A percentile compares a stretch with the other conserved stretches of the same genome.
Conservation (phyloP, 2,113 vertebrate genomes). For the Stegastes partitus region DNA sequence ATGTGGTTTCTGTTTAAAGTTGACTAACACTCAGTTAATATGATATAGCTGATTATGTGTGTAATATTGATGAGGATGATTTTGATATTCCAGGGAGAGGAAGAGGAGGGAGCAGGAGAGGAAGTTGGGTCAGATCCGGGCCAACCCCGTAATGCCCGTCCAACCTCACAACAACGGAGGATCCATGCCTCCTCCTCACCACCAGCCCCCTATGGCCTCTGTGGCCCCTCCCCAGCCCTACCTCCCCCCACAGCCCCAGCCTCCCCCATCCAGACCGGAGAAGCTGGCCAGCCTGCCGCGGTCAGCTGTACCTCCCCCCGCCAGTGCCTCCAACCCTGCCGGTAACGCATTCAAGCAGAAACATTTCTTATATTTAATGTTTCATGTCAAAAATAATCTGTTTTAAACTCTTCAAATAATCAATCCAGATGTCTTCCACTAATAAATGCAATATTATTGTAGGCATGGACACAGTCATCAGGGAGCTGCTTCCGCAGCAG, state of each 20-base stretch:
- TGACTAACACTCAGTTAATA: no score
- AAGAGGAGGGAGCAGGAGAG: slow-evolving; percentile 96
- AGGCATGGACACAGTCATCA: slow-evolving; percentile 92
- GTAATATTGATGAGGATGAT: no score
- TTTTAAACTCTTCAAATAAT: no score
- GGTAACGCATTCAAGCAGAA: slow-evolving; percentile 39
- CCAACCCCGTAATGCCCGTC: slow-evolving; percentile 80
- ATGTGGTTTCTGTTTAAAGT: no score
- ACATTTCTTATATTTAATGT: no score
- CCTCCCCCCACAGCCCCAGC: slow-evolving; percentile 78
- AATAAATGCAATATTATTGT: background rate
- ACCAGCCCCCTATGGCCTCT: slow-evolving; percentile 75
- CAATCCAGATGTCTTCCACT: no score
- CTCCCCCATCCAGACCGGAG: slow-evolving; percentile 82
- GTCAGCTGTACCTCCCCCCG: slow-evolving; percentile 62
- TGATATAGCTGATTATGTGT: no score
- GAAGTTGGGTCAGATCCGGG: slow-evolving; percentile 93
- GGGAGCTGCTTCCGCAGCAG: slow-evolving; percentile 96
- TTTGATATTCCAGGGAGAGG: slow-evolving; percentile 85
- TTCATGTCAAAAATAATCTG: background rate
- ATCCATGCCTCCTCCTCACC: slow-evolving; percentile 76
- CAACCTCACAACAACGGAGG: slow-evolving; percentile 79
- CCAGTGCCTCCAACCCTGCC: slow-evolving; percentile 73
- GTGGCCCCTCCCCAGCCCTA: slow-evolving; percentile 81
- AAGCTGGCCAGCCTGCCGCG: slow-evolving; percentile 88